Conservation (phyloP, 1,140 invertebrate species). For the Oppia nitens region DNA sequence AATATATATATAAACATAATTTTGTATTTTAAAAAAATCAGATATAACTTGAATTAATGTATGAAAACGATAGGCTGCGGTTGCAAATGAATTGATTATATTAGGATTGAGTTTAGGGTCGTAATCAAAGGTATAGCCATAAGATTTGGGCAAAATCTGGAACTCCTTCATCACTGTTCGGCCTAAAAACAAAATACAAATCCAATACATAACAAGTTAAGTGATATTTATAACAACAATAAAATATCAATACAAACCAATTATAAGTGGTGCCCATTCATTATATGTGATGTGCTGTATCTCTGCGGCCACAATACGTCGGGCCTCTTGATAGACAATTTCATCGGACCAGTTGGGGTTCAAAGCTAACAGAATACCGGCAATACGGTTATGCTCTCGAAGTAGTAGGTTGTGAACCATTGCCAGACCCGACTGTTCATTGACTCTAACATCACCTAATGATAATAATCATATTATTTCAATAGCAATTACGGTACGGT, state of each 20-base stretch:
- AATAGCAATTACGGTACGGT: neutral
- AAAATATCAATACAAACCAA: conserved; percentile 32
- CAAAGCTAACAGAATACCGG: conserved; percentile 19
- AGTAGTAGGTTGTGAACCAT: conserved; percentile 31
- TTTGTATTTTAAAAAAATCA: conserved; percentile 18
- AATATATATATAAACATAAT: conserved; percentile 22
- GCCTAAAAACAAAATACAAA: conserved; percentile 11
- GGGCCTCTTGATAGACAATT: conserved; percentile 38
- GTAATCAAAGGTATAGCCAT: conserved; percentile 30
- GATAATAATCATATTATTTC: neutral
- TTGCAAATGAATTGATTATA: conserved; percentile 30
- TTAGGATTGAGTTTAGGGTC: conserved; percentile 28
- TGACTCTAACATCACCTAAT: conserved; percentile 38
- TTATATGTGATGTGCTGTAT: conserved; percentile 73
- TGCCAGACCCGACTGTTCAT: conserved; percentile 32
- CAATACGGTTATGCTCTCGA: conserved; percentile 32
- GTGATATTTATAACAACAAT: neutral
- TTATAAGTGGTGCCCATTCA: conserved; percentile 67
- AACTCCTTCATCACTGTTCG: conserved; percentile 24
- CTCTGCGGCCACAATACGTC: conserved; percentile 61
- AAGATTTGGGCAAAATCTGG: conserved; percentile 21
- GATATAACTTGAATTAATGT: conserved; percentile 23
- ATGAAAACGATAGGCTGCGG: conserved; percentile 21
- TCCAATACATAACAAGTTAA: neutral
- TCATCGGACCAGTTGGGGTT: conserved; percentile 23